Base-by-base conservation (phyloP, 2,113 vertebrate species). In the Danio rerio region DNA sequence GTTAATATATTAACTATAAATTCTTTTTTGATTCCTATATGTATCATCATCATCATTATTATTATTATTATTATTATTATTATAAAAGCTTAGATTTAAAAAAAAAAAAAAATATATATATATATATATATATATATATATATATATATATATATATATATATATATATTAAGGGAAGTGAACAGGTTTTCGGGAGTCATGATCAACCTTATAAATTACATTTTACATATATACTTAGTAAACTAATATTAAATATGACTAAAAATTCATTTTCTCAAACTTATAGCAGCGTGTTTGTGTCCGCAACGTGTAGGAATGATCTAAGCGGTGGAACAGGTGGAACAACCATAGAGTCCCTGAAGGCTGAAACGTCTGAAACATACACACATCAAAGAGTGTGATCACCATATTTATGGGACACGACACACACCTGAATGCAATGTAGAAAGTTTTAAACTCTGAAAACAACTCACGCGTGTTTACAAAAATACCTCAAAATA, bases 351-450 rank as follows among this genome's bases (percentile, higher is more conserved):
- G 92, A 90, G 82, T 91, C 89, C 90, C 93, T 91, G 89, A 89
- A 85, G 94, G 91, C 93, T 88, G 20, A 65, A 88, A 91, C 90
- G 83, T 89, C 85, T 84, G 70, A 80, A 86, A 86, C 78, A 81
- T 85, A 90, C 90, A 92, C 92, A 95, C 95, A 95, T 96, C 93
- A 95, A 93, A 96, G 91, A 86, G 90, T 89, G 90, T 87, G 92
- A 94, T 93, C 93, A 91, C 93, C 95, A 94, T 93, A 95, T 88
- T 93, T 91, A 89, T 71, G 86, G 91, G 88, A 94, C 95, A 92
- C 87, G 89, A 91, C 88, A 83, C 56, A 47, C 90, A 89, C 88
- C 83, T 68, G 89, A 69, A 69, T 31, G 31, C 31, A 31, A 31
- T 63, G 70, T 73, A 75, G 8, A 52, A 85, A 80, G 90, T 81